Evolutionary conservation across 2,888 invertebrate genomes (phyloP).

Genomic region (Fissipunctia ypsillon): DNA sequence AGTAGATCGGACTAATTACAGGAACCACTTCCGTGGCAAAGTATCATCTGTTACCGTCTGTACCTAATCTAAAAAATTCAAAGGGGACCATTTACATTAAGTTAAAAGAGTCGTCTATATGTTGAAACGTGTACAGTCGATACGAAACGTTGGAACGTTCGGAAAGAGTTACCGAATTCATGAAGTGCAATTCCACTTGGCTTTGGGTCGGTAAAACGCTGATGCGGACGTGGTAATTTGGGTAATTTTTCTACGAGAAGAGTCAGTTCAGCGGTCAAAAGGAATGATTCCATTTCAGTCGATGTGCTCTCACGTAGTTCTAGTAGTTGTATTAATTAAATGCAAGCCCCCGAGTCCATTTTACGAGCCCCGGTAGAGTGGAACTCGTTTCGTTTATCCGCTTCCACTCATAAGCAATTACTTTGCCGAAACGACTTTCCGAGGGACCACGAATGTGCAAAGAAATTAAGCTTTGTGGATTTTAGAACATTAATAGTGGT

Average conservation of each 20-base stretch:
- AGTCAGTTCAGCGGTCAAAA: slow-evolving; percentile 83
- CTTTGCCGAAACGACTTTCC: slow-evolving; percentile 86
- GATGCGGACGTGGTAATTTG: slow-evolving; percentile 75
- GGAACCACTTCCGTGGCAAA: slow-evolving; percentile 65
- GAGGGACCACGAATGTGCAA: slow-evolving; percentile 83
- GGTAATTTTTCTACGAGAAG: slow-evolving; percentile 79
- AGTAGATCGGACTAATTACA: slow-evolving; percentile 74
- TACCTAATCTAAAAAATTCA: slow-evolving; percentile 45
- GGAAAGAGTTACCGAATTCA: slow-evolving; percentile 66
- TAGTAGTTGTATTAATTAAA: slow-evolving; percentile 89
- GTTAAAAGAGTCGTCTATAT: slow-evolving; percentile 33
- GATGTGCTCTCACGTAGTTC: slow-evolving; percentile 85
- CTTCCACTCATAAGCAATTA: slow-evolving; percentile 90
- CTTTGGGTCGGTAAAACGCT: slow-evolving; percentile 71
- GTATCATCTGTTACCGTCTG: slow-evolving; percentile 58
- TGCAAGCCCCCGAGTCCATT: slow-evolving; percentile 89
- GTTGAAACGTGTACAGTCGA: slow-evolving; percentile 40
- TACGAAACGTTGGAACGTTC: slow-evolving; percentile 50
- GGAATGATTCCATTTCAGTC: slow-evolving; percentile 84
- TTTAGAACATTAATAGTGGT: slow-evolving; percentile 82
- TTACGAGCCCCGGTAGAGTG: slow-evolving; percentile 85
- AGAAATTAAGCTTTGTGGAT: slow-evolving; percentile 86
- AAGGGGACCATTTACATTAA: slow-evolving; percentile 47
- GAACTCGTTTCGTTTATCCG: slow-evolving; percentile 89
- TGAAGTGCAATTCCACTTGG: slow-evolving; percentile 70